Evolutionary conservation across 2,888 invertebrate genomes (phyloP).

Genomic region (Drosophila mimica): DNA sequence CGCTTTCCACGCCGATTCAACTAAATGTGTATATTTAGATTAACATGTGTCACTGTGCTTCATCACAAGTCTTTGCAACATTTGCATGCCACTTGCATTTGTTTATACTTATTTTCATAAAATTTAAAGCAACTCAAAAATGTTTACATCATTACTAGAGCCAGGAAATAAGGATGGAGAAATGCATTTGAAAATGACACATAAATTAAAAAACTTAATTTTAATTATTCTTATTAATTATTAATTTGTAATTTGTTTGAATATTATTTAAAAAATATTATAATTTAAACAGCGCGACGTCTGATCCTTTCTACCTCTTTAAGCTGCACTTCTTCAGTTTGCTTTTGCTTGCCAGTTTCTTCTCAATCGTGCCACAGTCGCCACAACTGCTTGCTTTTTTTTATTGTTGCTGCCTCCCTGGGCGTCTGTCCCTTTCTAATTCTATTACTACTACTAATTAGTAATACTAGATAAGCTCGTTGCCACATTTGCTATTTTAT

Average conservation of each 20-base stretch:
- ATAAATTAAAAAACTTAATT: not conserved
- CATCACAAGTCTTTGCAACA: constrained; percentile 24
- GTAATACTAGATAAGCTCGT: no score
- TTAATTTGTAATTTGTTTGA: not conserved
- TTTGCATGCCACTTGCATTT: constrained; percentile 14
- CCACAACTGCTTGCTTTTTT: no score
- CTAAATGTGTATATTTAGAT: constrained; percentile 29
- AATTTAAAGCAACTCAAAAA: not conserved
- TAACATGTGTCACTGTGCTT: not conserved
- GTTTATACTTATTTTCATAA: not conserved
- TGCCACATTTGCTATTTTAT: no score
- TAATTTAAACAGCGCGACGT: not conserved
- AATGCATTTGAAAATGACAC: not conserved
- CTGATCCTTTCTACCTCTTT: not conserved
- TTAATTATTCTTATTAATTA: no score
- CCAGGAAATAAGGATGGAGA: not conserved
- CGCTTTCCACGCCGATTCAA: constrained; percentile 85
- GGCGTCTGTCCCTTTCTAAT: no score
- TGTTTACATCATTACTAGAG: not conserved
- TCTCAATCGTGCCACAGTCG: not conserved
- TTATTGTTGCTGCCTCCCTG: no score
- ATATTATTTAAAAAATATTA: not conserved
- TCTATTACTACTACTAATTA: no score
- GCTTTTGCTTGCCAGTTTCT: not conserved
- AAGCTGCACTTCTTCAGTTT: not conserved